Conservation (phyloP, 1,140 invertebrate genomes). For the Bradysia coprophila region DNA sequence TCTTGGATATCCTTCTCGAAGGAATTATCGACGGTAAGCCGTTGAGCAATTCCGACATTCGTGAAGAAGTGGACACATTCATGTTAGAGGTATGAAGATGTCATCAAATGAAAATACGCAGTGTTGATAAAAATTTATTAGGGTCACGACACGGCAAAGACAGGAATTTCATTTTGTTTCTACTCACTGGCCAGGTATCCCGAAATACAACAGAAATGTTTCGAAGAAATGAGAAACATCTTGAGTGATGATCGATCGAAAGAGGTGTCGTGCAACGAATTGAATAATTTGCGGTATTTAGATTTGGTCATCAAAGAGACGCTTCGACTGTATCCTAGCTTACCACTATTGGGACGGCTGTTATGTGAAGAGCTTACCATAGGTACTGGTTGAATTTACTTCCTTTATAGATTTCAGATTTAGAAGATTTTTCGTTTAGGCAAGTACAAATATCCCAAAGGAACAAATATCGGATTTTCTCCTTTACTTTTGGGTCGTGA, state of each 20-base stretch:
- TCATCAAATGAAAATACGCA: background rate
- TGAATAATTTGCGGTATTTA: constrained; percentile 29
- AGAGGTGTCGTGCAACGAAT: constrained; percentile 17
- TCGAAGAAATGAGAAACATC: constrained; percentile 34
- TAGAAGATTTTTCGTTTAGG: background rate
- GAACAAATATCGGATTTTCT: background rate
- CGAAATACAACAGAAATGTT: constrained; percentile 27
- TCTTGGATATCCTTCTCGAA: constrained; percentile 56
- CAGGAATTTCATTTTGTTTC: constrained; percentile 12
- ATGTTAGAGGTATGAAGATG: constrained; percentile 44
- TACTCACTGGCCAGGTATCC: constrained; percentile 12
- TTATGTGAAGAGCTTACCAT: too few relatives aligned
- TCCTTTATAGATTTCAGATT: too few relatives aligned
- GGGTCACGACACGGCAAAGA: constrained; percentile 16
- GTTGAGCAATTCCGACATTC: constrained; percentile 43
- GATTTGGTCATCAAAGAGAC: constrained; percentile 32
- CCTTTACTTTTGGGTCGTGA: constrained; percentile 6
- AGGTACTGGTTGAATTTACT: too few relatives aligned
- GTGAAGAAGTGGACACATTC: constrained; percentile 56
- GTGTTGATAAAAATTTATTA: background rate
- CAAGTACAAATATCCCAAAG: background rate
- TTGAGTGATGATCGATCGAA: constrained; percentile 22
- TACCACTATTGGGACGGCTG: constrained; percentile 29
- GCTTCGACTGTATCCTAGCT: constrained; percentile 30
- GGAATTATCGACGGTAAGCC: constrained; percentile 30